Evolutionary conservation across 2,888 invertebrate genomes (phyloP).

Genomic region (Ennomos erosarius): DNA sequence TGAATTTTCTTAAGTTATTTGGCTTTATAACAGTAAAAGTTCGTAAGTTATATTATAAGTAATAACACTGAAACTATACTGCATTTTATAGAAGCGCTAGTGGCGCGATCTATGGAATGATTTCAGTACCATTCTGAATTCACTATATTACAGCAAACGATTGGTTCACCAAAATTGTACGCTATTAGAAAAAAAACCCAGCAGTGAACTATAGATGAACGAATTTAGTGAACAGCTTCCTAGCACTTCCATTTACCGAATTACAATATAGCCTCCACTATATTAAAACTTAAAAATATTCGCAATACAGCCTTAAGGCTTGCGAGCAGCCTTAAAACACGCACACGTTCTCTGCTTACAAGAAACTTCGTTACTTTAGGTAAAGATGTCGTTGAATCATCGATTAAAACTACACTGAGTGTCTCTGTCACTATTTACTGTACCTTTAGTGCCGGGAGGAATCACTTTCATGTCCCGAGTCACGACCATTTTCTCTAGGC

Average conservation of each 20-base stretch:
- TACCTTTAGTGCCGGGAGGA: conserved; percentile 75
- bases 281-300: conserved; percentile 67
- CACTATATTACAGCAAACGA: not conserved
- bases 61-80: conserved; percentile 47
- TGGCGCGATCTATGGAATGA: conserved; percentile 65
- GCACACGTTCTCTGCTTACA: conserved; percentile 58
- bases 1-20: conserved; percentile 61
- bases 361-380: conserved; percentile 61
- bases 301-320: conserved; percentile 77
- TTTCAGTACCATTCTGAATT: conserved; percentile 54
- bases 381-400: conserved; percentile 69
- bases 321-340: conserved; percentile 67
- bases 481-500: conserved; percentile 77
- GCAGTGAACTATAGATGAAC: no score
- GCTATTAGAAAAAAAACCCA: no score
- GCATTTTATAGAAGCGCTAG: conserved; percentile 51
- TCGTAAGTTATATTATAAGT: conserved; percentile 49
- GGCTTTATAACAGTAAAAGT: conserved; percentile 63
- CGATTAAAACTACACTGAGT: conserved; percentile 48
- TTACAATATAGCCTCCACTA: conserved; percentile 71
- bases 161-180: conserved; percentile 1
- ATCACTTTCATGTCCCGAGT: conserved; percentile 83
- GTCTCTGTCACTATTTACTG: conserved; percentile 24
- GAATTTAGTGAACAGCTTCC: conserved; percentile 37
- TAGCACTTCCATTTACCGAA: conserved; percentile 59